A percentile compares a stretch with the other conserved stretches of the same genome.
These are phyloP conservation scores for Dromius quadrimaculatus DNA, from an alignment of 2,888 invertebrate species.

Conservation along the genomic window DNA sequence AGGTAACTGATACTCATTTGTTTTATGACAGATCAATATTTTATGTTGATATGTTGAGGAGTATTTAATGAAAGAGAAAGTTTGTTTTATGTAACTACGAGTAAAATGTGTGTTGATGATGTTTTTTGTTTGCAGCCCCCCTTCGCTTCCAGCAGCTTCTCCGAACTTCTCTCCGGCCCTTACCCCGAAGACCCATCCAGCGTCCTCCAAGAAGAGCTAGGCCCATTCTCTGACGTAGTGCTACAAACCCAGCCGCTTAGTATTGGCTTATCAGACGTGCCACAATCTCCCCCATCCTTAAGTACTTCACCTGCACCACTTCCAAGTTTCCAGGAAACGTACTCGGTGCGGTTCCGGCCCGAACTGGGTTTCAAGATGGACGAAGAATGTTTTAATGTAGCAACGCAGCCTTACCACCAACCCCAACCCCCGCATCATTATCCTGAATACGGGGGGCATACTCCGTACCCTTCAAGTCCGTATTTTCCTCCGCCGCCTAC, in stretches of 20 bases:
- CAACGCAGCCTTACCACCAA: constrained; percentile 70
- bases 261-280: constrained; percentile 21
- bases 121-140: constrained; percentile 76
- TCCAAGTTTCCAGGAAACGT: constrained; percentile 91
- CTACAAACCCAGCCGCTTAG: constrained; percentile 56
- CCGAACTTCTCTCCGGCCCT: constrained; percentile 81
- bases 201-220: constrained; percentile 79
- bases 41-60: constrained; percentile 11
- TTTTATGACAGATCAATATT: constrained; percentile 12
- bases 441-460: constrained; percentile 73
- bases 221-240: constrained; percentile 79
- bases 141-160: constrained; percentile 82
- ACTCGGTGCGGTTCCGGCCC: constrained; percentile 79
- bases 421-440: constrained; percentile 69
- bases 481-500: constrained; percentile 74
- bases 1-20: constrained; percentile 12
- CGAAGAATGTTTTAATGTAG: constrained; percentile 83
- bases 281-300: constrained; percentile 62
- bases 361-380: constrained; percentile 84
- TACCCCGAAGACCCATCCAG: constrained; percentile 80
- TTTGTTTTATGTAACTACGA: constrained; percentile 36
- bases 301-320: constrained; percentile 72
- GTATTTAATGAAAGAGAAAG: constrained; percentile 36
- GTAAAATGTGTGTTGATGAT: constrained; percentile 13
- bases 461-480: constrained; percentile 70